Base-by-base conservation (phyloP, 1,140 invertebrate genomes). In the Drosophila baimaii region DNA sequence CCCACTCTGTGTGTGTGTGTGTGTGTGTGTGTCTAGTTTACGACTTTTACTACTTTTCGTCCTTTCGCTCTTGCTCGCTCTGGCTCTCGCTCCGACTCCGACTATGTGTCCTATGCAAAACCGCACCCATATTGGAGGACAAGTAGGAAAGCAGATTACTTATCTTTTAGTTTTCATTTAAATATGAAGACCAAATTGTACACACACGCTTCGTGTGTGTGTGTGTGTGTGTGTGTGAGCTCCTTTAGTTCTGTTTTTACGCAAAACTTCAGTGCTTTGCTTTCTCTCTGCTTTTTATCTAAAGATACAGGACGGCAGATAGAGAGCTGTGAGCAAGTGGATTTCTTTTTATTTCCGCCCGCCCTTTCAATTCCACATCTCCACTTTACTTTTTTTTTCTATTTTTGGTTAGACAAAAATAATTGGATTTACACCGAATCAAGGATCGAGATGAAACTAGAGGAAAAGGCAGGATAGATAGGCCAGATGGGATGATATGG, bases 111-210 rank as follows among this genome's bases (percentile, higher is more conserved):
- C 58, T 72, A 77, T 73, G 59, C 49, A 72, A 86, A 82, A 88
- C 82, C 83, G 71, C 82, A 82, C 82, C 83, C 82, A 82, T 71
- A 71, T 49, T 61, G 80, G 66, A 56, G 65, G 47, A 46, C 35
- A 68, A 68, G 61, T 68, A 46, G 65, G 41, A 71, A 70, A 47
- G 69, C 51, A 82, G 82, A 86, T 86, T 86, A 86, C 83, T 86
- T 86, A 86, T 86, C 82, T 86, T 85, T 86, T 79, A 80, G 55
- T 88, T 86, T 82, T 86, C 70, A 86, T 86, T 86, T 86, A 81
- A 86, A 88, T 85, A 86, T 85, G 74, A 84, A 81, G 72, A 77
- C 72, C 65, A 63, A 83, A 83, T 77, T 83, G 65, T 72, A 58
- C 68, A 61, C 70, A 71, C 68, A 71, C 49, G 70, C 76, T 46